Evolutionary conservation across 2,888 invertebrate species (phyloP).

Genomic region (Hemistola chrysoprasaria): DNA sequence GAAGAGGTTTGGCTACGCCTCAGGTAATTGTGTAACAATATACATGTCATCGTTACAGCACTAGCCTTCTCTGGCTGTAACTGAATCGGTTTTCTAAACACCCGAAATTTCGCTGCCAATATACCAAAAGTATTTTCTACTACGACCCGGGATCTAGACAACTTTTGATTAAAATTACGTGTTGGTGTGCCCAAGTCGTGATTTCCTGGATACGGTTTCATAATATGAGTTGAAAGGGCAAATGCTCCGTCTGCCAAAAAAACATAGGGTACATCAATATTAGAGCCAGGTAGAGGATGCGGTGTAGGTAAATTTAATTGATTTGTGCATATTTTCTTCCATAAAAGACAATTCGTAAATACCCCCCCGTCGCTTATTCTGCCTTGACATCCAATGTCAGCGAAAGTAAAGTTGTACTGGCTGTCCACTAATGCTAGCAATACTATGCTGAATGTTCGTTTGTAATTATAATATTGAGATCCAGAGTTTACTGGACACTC

Average conservation of each 20-base stretch:
- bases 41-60: slow-evolving; percentile 20
- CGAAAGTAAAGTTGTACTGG: slow-evolving; percentile 36
- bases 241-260: slow-evolving; percentile 29
- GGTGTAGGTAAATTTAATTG: slow-evolving; percentile 29
- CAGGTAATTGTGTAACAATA: slow-evolving; percentile 27
- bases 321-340: slow-evolving; percentile 25
- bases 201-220: slow-evolving; percentile 33
- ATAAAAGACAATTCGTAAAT: slow-evolving; percentile 26
- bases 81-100: slow-evolving; percentile 20
- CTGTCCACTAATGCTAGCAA: slow-evolving; percentile 22
- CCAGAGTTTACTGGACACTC: slow-evolving; percentile 5
- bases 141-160: slow-evolving; percentile 22
- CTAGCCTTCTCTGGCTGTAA: slow-evolving; percentile 19
- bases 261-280: slow-evolving; percentile 24
- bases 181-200: slow-evolving; percentile 20
- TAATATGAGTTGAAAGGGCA: slow-evolving; percentile 24
- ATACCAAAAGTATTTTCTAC: slow-evolving; percentile 15
- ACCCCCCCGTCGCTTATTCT: slow-evolving; percentile 29
- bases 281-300: slow-evolving; percentile 25
- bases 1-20: slow-evolving; percentile 24
- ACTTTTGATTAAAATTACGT: slow-evolving; percentile 22
- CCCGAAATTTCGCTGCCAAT: slow-evolving; percentile 17
- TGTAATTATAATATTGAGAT: slow-evolving; percentile 22
- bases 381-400: slow-evolving; percentile 41
- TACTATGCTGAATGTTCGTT: slow-evolving; percentile 19